Evolutionary conservation across 2,797 vertebrate species (phyloP).

Genomic region (Peromyscus melanophrys): DNA sequence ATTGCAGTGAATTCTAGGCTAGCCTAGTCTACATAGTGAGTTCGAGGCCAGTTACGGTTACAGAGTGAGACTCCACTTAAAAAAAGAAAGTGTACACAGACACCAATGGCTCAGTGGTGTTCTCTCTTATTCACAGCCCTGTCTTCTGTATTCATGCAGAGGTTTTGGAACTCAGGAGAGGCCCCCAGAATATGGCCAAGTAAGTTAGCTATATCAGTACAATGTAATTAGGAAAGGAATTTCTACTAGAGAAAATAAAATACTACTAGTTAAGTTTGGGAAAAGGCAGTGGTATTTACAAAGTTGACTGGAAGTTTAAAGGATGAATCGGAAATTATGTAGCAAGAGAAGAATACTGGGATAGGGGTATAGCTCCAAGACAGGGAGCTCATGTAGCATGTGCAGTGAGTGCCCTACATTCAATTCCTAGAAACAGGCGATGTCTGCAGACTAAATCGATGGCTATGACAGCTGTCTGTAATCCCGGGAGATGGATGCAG

Average conservation of each 20-base stretch:
- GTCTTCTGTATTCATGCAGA: fast-evolving
- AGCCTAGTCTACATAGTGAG: neutral
- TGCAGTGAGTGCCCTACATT: no score
- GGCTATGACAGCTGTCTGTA: no score
- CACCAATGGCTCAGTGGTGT: fast-evolving
- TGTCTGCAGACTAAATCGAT: neutral
- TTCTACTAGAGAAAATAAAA: neutral
- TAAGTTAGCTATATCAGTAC: neutral
- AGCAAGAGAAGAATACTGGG: neutral
- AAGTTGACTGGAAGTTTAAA: neutral
- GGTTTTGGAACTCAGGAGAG: neutral
- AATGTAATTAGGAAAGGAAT: neutral
- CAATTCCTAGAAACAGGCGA: neutral
- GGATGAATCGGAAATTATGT: neutral
- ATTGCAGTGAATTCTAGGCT: neutral
- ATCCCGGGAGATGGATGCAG: neutral
- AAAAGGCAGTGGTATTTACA: neutral
- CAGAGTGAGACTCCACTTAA: neutral
- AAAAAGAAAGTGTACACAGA: neutral
- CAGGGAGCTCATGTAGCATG: fast-evolving
- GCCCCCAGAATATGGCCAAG: no score
- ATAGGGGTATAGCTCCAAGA: neutral
- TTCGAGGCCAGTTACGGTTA: neutral
- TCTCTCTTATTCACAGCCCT: neutral
- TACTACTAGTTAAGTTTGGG: neutral